These are phyloP conservation scores for Speoplatyrhinus poulsoni DNA, from an alignment of 2,113 vertebrate genomes.

Conservation along the genomic window DNA sequence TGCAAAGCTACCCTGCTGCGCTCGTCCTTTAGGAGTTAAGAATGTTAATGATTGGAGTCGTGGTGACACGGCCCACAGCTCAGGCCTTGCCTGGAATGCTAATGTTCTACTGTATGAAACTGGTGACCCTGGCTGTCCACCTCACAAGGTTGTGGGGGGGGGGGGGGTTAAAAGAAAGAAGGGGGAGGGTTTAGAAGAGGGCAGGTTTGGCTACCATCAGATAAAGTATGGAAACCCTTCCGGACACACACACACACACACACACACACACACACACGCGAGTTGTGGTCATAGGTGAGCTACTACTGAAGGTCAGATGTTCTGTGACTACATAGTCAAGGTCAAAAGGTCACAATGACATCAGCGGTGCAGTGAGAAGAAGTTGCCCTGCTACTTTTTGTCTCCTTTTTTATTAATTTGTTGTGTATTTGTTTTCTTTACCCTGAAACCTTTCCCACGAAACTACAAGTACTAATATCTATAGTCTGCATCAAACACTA, in stretches of 20 bases:
- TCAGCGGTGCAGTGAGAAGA: background rate
- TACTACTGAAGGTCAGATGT: slow-evolving; percentile 21
- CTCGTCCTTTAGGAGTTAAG: slow-evolving; percentile 56
- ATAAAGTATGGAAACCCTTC: slow-evolving; percentile 58
- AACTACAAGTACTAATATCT: too few species aligned
- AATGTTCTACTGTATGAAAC: slow-evolving; percentile 35
- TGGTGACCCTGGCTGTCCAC: slow-evolving; percentile 45
- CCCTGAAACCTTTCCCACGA: too few species aligned
- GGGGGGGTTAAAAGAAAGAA: background rate
- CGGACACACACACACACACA: background rate
- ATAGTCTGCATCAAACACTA: too few species aligned
- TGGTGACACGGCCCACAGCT: slow-evolving; percentile 64
- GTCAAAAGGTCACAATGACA: background rate
- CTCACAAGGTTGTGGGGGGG: slow-evolving; percentile 52
- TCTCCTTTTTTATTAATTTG: too few species aligned
- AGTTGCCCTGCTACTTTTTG: too few species aligned
- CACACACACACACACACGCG: slow-evolving; percentile 15
- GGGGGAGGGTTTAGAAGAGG: background rate
- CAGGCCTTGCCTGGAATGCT: slow-evolving; percentile 63
- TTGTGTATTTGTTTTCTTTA: too few species aligned
- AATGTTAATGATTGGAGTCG: slow-evolving; percentile 78
- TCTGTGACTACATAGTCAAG: background rate
- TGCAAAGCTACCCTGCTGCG: slow-evolving; percentile 54
- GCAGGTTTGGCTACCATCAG: slow-evolving; percentile 41
- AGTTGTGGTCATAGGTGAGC: background rate